Evolutionary conservation across 2,113 vertebrate species (phyloP).

Genomic region (Spea multiplicata): DNA sequence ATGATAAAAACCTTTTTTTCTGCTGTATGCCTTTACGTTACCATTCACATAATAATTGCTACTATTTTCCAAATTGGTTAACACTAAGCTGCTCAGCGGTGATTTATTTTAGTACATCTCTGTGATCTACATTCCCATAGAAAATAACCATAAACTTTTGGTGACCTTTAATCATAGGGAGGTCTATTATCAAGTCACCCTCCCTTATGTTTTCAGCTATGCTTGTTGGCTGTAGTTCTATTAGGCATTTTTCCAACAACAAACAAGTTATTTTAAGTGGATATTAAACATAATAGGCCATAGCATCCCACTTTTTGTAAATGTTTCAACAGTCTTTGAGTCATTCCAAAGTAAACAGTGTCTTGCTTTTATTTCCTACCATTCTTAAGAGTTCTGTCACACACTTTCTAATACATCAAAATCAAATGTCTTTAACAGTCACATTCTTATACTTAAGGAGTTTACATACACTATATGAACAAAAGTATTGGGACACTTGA

Average conservation of each 20-base stretch:
- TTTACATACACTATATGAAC: background rate
- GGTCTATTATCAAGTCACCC: background rate
- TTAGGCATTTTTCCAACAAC: background rate
- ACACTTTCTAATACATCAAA: background rate
- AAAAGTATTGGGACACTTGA: too few species aligned
- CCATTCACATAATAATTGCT: too few species aligned
- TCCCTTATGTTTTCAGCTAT: background rate
- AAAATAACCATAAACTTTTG: background rate
- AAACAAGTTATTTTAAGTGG: background rate
- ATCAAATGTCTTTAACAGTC: background rate
- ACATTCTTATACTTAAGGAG: background rate
- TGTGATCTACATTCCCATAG: background rate
- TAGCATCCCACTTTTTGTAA: background rate
- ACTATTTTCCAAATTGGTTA: too few species aligned
- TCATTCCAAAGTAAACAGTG: background rate
- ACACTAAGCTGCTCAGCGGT: too few species aligned
- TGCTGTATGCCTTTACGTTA: too few species aligned
- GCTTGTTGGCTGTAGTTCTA: background rate
- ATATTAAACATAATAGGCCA: background rate
- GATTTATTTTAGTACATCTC: too few species aligned
- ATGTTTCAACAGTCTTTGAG: background rate
- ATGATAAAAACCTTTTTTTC: too few species aligned
- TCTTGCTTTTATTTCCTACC: background rate
- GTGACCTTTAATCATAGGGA: background rate
- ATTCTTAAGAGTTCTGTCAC: background rate